Conservation (phyloP, 2,888 invertebrate genomes). For the Hemithea aestivaria region DNA sequence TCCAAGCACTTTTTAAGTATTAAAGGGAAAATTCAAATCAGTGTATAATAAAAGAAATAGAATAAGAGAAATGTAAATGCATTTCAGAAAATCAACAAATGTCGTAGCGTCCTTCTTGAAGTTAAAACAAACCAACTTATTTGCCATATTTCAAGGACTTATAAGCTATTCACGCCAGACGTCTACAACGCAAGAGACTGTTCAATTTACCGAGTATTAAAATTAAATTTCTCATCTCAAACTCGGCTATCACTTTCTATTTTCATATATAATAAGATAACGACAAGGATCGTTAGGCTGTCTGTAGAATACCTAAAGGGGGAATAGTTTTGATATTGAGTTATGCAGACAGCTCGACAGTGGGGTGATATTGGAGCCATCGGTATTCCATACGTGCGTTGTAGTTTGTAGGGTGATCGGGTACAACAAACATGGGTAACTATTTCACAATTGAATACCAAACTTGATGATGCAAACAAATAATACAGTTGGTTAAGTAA, state of each 20-base stretch:
- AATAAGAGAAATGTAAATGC: too few species aligned
- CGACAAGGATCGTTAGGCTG: constrained; percentile 36
- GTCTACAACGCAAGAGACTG: constrained; percentile 16
- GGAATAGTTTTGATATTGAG: constrained; percentile 72
- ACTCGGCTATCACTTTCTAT: constrained; percentile 14
- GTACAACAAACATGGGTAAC: too few species aligned
- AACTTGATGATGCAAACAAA: too few species aligned
- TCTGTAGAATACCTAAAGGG: constrained; percentile 31
- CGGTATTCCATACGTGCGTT: constrained; percentile 36
- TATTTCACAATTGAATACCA: too few species aligned
- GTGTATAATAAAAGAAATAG: too few species aligned
- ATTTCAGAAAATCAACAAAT: too few species aligned
- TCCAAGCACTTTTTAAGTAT: too few species aligned
- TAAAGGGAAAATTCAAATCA: too few species aligned
- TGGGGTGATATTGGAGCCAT: constrained; percentile 49
- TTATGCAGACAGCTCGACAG: constrained; percentile 61
- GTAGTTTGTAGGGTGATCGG: too few species aligned
- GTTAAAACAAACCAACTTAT: too few species aligned
- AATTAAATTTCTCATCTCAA: constrained; percentile 18
- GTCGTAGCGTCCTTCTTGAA: too few species aligned
- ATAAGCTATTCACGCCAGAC: not conserved
- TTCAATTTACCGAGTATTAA: constrained; percentile 20
- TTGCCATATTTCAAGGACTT: constrained; percentile 6
- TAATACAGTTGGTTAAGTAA: too few species aligned
- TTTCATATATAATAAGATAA: constrained; percentile 34